Percentiles rank a stretch among this genome's conserved stretches.
These are phyloP conservation scores for Heliconius ethilla DNA, from an alignment of 2,888 invertebrate species.

Conservation along the genomic window DNA sequence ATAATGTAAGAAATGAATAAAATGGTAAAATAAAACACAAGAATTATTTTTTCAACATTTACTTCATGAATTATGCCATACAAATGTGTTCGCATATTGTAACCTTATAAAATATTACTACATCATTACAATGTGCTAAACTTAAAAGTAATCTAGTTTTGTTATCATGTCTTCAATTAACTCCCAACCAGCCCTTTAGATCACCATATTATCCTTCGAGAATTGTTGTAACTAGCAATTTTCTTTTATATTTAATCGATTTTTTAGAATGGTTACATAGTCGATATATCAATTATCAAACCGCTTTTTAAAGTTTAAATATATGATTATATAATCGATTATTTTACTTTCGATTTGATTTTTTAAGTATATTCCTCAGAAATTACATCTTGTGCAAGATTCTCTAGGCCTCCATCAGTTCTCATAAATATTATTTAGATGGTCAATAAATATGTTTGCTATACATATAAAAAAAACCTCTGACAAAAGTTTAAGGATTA, in stretches of 20 bases:
- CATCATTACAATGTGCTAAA: constrained; percentile 80
- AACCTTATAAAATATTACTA: constrained; percentile 78
- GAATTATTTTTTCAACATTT: constrained; percentile 73
- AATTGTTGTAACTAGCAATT: constrained; percentile 43
- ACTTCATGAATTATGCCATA: constrained; percentile 81
- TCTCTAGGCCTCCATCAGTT: constrained; percentile 59
- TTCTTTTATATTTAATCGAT: not conserved
- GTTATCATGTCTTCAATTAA: constrained; percentile 73
- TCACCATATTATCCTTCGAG: constrained; percentile 50
- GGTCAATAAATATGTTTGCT: constrained; percentile 37
- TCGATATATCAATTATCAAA: constrained; percentile 25
- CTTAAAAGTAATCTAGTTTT: constrained; percentile 77
- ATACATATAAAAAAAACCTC: constrained; percentile 31
- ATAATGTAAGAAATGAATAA: not conserved
- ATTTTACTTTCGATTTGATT: constrained; percentile 32
- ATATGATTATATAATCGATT: constrained; percentile 5
- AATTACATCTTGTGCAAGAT: constrained; percentile 61
- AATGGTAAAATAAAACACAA: constrained; percentile 42
- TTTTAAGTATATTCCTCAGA: constrained; percentile 39
- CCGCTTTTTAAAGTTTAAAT: not conserved
- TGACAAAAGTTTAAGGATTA: constrained; percentile 34
- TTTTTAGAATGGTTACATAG: not conserved
- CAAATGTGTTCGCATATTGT: constrained; percentile 80
- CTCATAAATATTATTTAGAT: constrained; percentile 29
- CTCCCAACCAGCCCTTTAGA: constrained; percentile 73